A percentile compares a stretch with the other conserved stretches of the same genome.
These are phyloP conservation scores for Campopleginae sp. DNA, from an alignment of 2,888 invertebrate species.

Conservation along the genomic window DNA sequence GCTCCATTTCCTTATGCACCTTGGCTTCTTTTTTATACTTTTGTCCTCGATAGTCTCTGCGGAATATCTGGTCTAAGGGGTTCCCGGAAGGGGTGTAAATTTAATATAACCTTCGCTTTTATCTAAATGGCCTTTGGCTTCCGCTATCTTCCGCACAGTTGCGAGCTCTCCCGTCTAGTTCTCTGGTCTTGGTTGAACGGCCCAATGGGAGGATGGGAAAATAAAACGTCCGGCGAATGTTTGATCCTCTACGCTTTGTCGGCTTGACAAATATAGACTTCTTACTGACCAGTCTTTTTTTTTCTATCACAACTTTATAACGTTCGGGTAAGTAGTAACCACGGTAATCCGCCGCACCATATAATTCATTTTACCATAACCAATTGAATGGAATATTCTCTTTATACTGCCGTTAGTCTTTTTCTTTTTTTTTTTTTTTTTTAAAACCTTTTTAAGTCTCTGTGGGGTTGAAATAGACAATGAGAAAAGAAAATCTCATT, in stretches of 20 bases:
- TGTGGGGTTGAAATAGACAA: neutral
- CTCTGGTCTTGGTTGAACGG: conserved; percentile 52
- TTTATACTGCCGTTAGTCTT: neutral
- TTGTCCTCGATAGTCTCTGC: conserved; percentile 32
- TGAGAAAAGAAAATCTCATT: neutral
- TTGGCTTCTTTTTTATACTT: conserved; percentile 10
- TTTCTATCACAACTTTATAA: conserved; percentile 64
- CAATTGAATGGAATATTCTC: conserved; percentile 1
- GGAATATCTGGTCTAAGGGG: conserved; percentile 6
- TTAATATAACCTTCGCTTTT: conserved; percentile 79
- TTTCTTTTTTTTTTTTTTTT: neutral
- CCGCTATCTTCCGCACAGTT: conserved; percentile 53
- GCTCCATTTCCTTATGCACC: conserved; percentile 40
- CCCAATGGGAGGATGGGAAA: conserved; percentile 18
- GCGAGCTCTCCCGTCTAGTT: conserved; percentile 19
- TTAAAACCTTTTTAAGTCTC: neutral
- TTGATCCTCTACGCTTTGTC: conserved; percentile 49
- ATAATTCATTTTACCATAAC: conserved; percentile 71
- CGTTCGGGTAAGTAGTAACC: conserved; percentile 64
- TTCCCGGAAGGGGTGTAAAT: conserved; percentile 74
- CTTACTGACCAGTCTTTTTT: conserved; percentile 46
- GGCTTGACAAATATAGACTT: conserved; percentile 18
- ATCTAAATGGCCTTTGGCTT: conserved; percentile 78
- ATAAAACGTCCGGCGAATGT: conserved; percentile 29
- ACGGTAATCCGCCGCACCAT: conserved; percentile 76